Base-by-base conservation (phyloP, 2,888 invertebrate genomes). In the Athalia cordata region DNA sequence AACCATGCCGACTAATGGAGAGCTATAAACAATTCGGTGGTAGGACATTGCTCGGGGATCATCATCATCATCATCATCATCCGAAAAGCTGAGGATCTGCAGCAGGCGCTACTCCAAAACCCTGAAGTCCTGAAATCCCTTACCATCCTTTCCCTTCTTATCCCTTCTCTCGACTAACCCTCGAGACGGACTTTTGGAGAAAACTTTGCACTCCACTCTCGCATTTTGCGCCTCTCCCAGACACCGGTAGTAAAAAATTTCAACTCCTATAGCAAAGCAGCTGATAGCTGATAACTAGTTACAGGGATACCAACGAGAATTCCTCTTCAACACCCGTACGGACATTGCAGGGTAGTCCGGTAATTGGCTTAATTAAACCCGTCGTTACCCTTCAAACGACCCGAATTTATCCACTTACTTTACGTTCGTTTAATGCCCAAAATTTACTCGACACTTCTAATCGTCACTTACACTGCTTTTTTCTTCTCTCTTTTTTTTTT, bases 11-110 rank as follows among this genome's bases (percentile, higher is more conserved):
- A 52, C 68, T 68, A 55, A 68, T 68, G 52, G 68, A 15, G 11
- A 68, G 68, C 68, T 68, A 68, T 68, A 68, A 68, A 68, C 68
- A 68, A 68, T 68, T 68, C 52, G 8, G 52, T 13, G 49, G 68
- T 4, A n/a, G n/a, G n/a, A 9, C 67, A 52, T 29, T 29, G 67
- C 29, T 67, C 50, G 8, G 68, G 68, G 68, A 52, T 55, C 52
- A 68, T 68, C 68, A 29, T 29, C 29, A 29, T 29, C 29, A 29
- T 29, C 29, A 29, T 29, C 29, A 29, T 29, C 29, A 29, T 29
- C 29, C 2, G 29, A 29, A 29, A 29, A 29, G 29, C 29, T 29
- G 29, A 29, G 29, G 29, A 29, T 29, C 29, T 29, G 29, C 29
- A 29, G 29, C 29, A 29, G 29, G 29, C 29, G 29, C 29, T 29